phyloP scores from a whole-genome alignment of 2,888 invertebrate species.

The Incurvaria masculella region DNA sequence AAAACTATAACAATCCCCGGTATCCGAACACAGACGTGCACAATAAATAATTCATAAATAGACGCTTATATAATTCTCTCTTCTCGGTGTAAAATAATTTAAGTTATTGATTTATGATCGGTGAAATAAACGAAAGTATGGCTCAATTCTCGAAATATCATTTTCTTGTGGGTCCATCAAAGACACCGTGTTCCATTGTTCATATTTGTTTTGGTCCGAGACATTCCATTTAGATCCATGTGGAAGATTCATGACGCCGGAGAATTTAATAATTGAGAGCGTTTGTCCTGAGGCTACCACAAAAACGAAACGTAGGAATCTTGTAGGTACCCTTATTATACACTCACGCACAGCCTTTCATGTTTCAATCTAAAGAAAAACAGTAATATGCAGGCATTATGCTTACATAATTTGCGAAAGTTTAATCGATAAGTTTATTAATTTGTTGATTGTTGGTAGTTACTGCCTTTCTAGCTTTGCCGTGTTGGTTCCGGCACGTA shows the following conservation, averaged over 20 bases:
- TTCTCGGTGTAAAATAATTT: not conserved
- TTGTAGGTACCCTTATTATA: not conserved
- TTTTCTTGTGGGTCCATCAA: conserved; percentile 26
- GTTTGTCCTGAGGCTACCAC: conserved; percentile 29
- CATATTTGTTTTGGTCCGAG: conserved; percentile 21
- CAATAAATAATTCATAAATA: conserved; percentile 43
- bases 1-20: conserved; percentile 30
- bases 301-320: conserved; percentile 27
- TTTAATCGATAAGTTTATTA: too few relatives aligned
- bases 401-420: too few relatives aligned
- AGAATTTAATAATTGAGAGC: conserved; percentile 47
- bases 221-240: conserved; percentile 26
- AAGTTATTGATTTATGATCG: not conserved
- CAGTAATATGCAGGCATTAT: too few relatives aligned
- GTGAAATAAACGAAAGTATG: conserved; percentile 17
- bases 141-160: conserved; percentile 41
- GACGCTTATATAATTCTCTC: conserved; percentile 39
- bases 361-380: too few relatives aligned
- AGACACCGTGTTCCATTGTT: conserved; percentile 29
- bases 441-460: too few relatives aligned
- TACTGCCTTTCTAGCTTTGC: too few relatives aligned
- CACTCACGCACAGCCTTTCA: too few relatives aligned
- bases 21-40: conserved; percentile 23
- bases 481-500: too few relatives aligned
- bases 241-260: conserved; percentile 22